Evolutionary conservation across 2,797 vertebrate genomes (phyloP).

Genomic region (Poecilia velifera): DNA sequence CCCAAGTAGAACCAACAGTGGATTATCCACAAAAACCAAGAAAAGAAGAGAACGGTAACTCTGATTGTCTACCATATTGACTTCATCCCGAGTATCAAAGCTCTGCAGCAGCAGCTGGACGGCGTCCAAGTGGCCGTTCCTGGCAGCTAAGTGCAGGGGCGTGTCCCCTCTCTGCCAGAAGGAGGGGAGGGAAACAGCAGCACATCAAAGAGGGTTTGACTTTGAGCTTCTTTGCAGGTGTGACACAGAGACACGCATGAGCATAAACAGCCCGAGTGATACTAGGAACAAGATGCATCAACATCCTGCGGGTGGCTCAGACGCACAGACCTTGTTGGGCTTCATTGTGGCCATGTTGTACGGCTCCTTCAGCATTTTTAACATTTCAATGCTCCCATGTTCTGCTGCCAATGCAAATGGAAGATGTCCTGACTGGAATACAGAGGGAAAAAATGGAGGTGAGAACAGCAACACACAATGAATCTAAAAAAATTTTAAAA

Average conservation of each 20-base stretch:
- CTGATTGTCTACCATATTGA: conserved; percentile 83
- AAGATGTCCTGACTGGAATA: conserved; percentile 78
- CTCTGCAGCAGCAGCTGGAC: conserved; percentile 82
- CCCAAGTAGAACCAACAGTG: conserved; percentile 32
- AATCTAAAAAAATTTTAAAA: not conserved
- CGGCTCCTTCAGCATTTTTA: conserved; percentile 78
- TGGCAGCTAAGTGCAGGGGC: conserved; percentile 84
- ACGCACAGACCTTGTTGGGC: conserved; percentile 84
- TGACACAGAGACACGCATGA: conserved; percentile 28
- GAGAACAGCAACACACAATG: not conserved
- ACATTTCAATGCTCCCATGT: conserved; percentile 85
- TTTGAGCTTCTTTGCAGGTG: conserved; percentile 55
- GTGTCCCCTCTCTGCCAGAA: conserved; percentile 80
- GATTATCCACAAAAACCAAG: conserved; percentile 42
- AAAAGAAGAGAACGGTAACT: conserved; percentile 52
- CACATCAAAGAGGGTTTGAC: conserved; percentile 62
- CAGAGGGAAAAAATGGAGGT: not conserved
- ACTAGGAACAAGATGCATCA: not conserved
- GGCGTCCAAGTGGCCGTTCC: conserved; percentile 81
- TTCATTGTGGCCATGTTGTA: conserved; percentile 87
- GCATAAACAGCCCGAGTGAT: conserved; percentile 3
- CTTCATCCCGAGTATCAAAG: conserved; percentile 83
- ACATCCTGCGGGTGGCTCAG: conserved; percentile 7
- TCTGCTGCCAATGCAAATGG: conserved; percentile 88
- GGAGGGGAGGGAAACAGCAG: conserved; percentile 53